Base-by-base conservation (phyloP, 2,797 vertebrate species). In the Knipowitschia caucasica region DNA sequence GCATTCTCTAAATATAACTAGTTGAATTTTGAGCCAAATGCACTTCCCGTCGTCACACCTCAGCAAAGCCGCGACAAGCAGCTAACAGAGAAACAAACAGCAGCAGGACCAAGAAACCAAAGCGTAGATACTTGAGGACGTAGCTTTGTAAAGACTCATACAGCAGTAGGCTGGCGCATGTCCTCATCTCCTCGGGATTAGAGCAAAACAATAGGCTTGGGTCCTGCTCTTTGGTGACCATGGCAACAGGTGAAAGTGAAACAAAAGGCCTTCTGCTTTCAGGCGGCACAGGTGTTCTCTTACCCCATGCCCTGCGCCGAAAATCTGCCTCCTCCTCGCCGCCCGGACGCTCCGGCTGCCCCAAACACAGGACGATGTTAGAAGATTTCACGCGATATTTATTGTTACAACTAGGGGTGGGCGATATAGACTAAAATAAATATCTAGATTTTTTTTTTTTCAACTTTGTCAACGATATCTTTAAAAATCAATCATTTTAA, bases 261-360 rank as follows among this genome's bases (percentile, higher is more conserved):
- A 83, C 73, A 82, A 80, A 80, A 78, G 73, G 45, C 58, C 47
- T 27, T 64, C 49, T 73, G 50, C 62, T 69, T 80, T 66, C 52
- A 62, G 60, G 67, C 66, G 50, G 68, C 50, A 50, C 71, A 82
- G 71, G 82, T 86, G 80, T 83, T 83, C 73, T 79, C 94, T 91
- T 86, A 99, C 96, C 96, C 96, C 96, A 99, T 99, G 86, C 95
- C 96, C 90, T 98, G 96, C 42, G 95, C 95, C 29, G 96, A 98
- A 89, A 99, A 99, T 62, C 96, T 90, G 84, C 95, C 94, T 67
- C 94, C 94, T 67, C 94, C 96, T 76, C 96, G 89, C 73, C 96
- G 90, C 81, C 93, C 95, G 77, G 94, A 71, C 56, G 73, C 46
- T 64, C 73, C 85, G 75, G 59, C 3, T 24, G 47, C 79, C 63